Conservation (phyloP, 2,888 invertebrate genomes). For the Aricia artaxerxes region DNA sequence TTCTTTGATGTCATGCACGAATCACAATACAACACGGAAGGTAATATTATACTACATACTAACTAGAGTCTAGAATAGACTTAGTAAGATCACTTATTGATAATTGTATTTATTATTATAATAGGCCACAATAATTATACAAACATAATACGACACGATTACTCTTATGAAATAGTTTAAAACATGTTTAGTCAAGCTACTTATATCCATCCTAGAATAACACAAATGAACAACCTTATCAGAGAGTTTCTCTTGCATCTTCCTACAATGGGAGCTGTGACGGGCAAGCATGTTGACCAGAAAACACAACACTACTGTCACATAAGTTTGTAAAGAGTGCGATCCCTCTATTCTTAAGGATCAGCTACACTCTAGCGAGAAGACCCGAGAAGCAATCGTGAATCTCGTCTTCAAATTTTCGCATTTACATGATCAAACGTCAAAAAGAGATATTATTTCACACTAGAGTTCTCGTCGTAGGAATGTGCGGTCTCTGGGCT, state of each 20-base stretch:
- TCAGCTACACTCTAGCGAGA: background rate
- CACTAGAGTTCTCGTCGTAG: background rate
- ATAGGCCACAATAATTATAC: slow-evolving; percentile 7
- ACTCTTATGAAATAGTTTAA: background rate
- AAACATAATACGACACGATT: background rate
- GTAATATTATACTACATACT: no score
- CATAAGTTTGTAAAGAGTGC: background rate
- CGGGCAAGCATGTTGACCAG: slow-evolving; percentile 51
- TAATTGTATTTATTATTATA: background rate
- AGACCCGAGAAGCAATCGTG: background rate
- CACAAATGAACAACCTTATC: slow-evolving; percentile 55
- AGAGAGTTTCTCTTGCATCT: slow-evolving; percentile 59
- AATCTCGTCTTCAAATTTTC: background rate
- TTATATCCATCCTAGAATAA: background rate
- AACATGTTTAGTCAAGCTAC: background rate
- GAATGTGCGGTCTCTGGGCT: background rate
- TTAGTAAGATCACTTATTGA: background rate
- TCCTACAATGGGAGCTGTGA: slow-evolving; percentile 57
- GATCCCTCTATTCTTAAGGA: slow-evolving; percentile 1
- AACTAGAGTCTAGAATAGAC: no score
- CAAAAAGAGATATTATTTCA: background rate
- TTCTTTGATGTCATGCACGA: no score
- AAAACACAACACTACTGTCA: background rate
- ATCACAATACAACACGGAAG: no score
- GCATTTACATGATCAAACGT: background rate